Evolutionary conservation across 2,113 vertebrate genomes (phyloP), one percentile per base, ranked within the genome.

Genomic region (Eonycteris spelaea): DNA sequence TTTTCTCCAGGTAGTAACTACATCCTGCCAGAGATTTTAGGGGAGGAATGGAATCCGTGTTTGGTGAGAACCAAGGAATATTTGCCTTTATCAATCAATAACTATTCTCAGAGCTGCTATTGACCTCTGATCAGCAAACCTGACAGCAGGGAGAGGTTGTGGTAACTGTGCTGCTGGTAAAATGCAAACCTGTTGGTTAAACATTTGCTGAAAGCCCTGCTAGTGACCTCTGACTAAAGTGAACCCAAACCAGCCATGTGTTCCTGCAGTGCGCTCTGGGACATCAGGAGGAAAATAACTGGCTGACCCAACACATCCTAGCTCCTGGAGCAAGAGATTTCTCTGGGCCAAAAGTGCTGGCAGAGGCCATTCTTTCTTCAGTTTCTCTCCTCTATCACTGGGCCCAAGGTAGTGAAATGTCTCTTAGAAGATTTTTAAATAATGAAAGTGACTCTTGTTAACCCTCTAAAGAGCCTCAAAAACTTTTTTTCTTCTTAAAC

Each of bases 131-230:
- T 71, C 70, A 73, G 83, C 78, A 87, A 68, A 79, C 86, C 79
- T 59, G 57, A 91, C 38, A 86, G 57, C 71, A 19, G 73, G 61
- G 84, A 87, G 90, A 93, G 68, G 88, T 97, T 88, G 87, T 73
- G 30, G 55, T 43, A 59, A 48, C n/a, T 82, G 35, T 24, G 45
- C 28, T 26, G 26, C 94, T 63, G 18, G 92, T 86, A 55, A 90
- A 91, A 94, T n/a, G 67, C 67, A 94, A 95, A 94, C 77, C 48
- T 86, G 61, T 57, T 75, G 71, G 92, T 97, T 97, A 97, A 97
- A 95, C 43, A 96, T 98, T 97, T 95, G 80, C 96, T 40, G 80
- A 51, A 94, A 97, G 45, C 12, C 59, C 74, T 55, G 57, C 82
- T 14, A 38, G 59, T 83, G 85, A 92, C 55, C 75, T 94, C 67